Percentiles rank a stretch among this genome's conserved stretches.
phyloP scores from a whole-genome alignment of 2,797 vertebrate species.

The Rhincodon typus region DNA sequence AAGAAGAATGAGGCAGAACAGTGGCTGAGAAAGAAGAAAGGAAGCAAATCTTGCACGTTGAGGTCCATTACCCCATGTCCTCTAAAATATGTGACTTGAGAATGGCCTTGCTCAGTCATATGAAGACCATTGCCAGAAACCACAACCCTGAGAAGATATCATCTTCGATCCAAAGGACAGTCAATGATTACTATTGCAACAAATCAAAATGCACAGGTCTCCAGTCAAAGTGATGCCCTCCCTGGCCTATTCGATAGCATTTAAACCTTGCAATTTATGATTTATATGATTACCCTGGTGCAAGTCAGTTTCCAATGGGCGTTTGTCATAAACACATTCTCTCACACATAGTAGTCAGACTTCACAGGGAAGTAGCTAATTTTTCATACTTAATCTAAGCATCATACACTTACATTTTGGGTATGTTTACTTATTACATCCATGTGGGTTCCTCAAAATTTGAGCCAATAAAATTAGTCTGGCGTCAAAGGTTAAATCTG shows the following conservation, averaged over 20 bases:
- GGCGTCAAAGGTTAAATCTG: no score
- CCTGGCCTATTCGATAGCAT: no score
- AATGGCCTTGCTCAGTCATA: no score
- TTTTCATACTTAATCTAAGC: slow-evolving; percentile 33
- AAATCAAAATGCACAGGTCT: not conserved
- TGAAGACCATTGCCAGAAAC: no score
- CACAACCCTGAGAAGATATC: no score
- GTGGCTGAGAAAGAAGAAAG: no score
- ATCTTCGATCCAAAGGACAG: no score
- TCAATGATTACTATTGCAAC: not conserved
- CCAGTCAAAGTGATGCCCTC: not conserved
- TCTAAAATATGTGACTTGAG: no score
- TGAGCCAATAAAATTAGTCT: not conserved
- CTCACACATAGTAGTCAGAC: not conserved
- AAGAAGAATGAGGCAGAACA: no score
- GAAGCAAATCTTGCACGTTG: no score
- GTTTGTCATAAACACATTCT: not conserved
- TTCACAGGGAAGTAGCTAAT: slow-evolving; percentile 4
- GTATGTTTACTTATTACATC: slow-evolving; percentile 8
- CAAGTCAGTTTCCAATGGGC: not conserved
- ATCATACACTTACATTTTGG: not conserved
- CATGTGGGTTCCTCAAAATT: slow-evolving; percentile 24
- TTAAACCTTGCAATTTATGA: not conserved
- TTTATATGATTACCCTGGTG: not conserved
- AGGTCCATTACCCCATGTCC: no score